These are phyloP conservation scores for Cephus nigrinus DNA, from an alignment of 2,888 invertebrate species.

Conservation along the genomic window DNA sequence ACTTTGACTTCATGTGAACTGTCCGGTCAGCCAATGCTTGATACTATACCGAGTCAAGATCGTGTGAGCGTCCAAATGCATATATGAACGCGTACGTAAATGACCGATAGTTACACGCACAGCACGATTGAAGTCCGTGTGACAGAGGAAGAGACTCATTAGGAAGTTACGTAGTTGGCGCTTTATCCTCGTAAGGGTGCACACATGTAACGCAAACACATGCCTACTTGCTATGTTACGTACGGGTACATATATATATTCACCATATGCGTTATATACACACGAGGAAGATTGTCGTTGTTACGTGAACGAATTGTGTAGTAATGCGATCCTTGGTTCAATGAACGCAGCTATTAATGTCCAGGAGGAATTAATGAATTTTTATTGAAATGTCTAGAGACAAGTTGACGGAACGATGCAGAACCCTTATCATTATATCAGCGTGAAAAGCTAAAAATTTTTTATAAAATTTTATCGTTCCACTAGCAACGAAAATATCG, in stretches of 20 bases:
- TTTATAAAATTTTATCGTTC: background rate
- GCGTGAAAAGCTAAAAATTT: background rate
- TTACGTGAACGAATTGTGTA: background rate
- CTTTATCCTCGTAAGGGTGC: conserved; percentile 30
- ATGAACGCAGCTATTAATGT: background rate
- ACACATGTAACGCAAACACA: conserved; percentile 27
- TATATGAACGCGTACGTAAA: conserved; percentile 13
- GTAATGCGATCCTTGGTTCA: background rate
- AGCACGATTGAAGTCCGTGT: conserved; percentile 26
- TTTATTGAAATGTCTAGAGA: background rate
- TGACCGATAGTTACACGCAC: background rate
- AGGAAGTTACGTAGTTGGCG: conserved; percentile 44
- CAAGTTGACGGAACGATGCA: background rate
- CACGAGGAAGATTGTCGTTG: background rate
- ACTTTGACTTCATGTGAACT: conserved; percentile 43
- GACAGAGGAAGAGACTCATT: conserved; percentile 51
- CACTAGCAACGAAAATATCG: background rate
- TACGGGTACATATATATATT: background rate
- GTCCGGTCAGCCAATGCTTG: conserved; percentile 8
- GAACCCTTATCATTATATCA: background rate
- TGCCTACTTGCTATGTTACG: conserved; percentile 6
- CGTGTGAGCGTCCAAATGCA: conserved; percentile 13
- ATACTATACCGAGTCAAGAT: conserved; percentile 6
- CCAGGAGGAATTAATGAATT: background rate
- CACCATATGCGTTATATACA: background rate